These are phyloP conservation scores for Epinephelus malabaricus DNA, from an alignment of 2,797 vertebrate species.

Conservation along the genomic window DNA sequence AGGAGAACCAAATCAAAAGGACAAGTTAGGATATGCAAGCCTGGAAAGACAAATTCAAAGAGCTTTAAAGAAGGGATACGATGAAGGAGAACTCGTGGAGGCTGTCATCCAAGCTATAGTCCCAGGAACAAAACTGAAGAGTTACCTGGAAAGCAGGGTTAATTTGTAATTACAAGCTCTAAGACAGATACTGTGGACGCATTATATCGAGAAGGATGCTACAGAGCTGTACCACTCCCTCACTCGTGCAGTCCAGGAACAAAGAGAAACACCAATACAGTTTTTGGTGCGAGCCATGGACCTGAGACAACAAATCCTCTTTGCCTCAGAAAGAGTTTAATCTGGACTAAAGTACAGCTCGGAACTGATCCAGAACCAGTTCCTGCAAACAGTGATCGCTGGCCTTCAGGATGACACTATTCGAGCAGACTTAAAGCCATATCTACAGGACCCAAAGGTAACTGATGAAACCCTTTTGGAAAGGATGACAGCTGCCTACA, in stretches of 20 bases:
- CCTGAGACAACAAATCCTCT: neutral
- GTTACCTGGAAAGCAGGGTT: too few species aligned
- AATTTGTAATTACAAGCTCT: too few species aligned
- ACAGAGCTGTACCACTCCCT: neutral
- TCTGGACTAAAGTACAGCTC: neutral
- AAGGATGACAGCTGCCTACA: neutral
- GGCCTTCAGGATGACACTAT: neutral
- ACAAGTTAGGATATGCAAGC: neutral
- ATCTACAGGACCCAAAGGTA: neutral
- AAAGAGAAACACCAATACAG: neutral
- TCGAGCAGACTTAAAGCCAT: neutral
- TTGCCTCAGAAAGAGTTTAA: neutral
- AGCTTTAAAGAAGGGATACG: neutral
- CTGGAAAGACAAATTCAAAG: slow-evolving; percentile 2
- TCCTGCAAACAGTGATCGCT: neutral
- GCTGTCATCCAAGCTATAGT: too few species aligned
- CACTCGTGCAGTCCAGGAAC: neutral
- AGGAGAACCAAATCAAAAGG: neutral
- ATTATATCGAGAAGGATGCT: neutral
- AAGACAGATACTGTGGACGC: neutral
- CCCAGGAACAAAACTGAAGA: too few species aligned
- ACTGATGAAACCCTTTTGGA: neutral
- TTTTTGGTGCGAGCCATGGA: slow-evolving; percentile 1
- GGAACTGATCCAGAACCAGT: neutral
- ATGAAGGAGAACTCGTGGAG: neutral